These are phyloP conservation scores for Chloroceryle amazona DNA, from an alignment of 2,797 vertebrate species.

Conservation along the genomic window DNA sequence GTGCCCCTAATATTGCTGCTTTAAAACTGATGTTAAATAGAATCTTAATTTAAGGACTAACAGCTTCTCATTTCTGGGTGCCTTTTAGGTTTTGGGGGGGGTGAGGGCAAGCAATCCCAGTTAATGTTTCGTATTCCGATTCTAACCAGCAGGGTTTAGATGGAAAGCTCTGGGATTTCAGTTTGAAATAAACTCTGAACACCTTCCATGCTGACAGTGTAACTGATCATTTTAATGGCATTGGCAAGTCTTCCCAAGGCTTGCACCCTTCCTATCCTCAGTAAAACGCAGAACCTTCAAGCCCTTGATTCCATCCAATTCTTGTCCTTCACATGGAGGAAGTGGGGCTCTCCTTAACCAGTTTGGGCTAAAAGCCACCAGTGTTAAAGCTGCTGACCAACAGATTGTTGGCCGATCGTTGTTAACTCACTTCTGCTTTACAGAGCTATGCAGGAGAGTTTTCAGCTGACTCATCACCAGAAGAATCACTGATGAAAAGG, in stretches of 20 bases:
- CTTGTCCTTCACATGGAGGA: neutral
- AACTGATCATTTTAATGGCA: neutral
- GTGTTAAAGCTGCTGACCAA: neutral
- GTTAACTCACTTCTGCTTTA: neutral
- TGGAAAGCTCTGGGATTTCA: neutral
- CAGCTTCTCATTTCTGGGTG: neutral
- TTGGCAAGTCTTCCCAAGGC: neutral
- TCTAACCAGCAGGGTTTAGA: neutral
- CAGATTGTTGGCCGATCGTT: neutral
- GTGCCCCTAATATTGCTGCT: neutral
- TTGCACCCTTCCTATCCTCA: neutral
- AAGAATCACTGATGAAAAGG: neutral
- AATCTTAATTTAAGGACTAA: neutral
- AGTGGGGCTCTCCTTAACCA: neutral
- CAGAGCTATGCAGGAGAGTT: neutral
- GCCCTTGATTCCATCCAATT: neutral
- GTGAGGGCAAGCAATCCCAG: neutral
- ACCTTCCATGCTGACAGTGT: neutral
- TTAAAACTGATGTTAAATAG: neutral
- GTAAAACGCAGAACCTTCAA: neutral
- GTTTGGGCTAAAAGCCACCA: neutral
- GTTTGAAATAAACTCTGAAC: neutral
- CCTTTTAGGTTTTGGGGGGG: neutral
- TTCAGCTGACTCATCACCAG: neutral
- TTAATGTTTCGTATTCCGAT: neutral